phyloP scores from a whole-genome alignment of 2,888 invertebrate species.

The Drosophila colorata region DNA sequence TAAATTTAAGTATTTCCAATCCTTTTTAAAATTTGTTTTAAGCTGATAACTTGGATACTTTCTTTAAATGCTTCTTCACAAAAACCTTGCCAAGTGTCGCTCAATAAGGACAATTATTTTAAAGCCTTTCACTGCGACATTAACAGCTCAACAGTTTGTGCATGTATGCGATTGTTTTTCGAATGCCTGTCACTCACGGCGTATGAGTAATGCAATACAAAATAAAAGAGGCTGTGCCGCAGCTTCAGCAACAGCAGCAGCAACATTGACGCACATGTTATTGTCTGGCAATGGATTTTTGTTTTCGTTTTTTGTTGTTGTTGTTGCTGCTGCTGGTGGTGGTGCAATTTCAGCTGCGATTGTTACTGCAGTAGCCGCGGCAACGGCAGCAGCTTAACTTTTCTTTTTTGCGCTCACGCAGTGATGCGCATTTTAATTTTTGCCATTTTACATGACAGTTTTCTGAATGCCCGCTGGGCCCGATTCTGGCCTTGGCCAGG shows the following conservation, averaged over 20 bases:
- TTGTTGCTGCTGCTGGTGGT: background rate
- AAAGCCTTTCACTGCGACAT: constrained; percentile 36
- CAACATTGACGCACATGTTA: constrained; percentile 11
- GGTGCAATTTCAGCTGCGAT: constrained; percentile 19
- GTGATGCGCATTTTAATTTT: constrained; percentile 50
- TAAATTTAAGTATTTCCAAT: too few species aligned
- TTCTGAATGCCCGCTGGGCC: constrained; percentile 27
- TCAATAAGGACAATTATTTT: constrained; percentile 44
- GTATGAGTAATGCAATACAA: constrained; percentile 40
- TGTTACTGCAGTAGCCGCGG: constrained; percentile 25
- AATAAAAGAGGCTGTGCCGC: constrained; percentile 20
- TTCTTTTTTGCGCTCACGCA: constrained; percentile 45
- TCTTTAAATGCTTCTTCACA: too few species aligned
- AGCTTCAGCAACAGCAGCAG: constrained; percentile 17
- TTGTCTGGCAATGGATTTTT: constrained; percentile 19
- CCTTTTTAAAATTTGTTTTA: too few species aligned
- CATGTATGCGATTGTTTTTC: constrained; percentile 24
- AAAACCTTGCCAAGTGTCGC: too few species aligned
- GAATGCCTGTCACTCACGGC: constrained; percentile 56
- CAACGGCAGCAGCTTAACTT: constrained; percentile 41
- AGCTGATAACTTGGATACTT: too few species aligned
- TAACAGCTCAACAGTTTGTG: constrained; percentile 43
- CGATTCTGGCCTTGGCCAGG: constrained; percentile 15
- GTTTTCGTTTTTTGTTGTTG: constrained; percentile 13
- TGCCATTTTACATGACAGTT: constrained; percentile 52